phyloP scores from a whole-genome alignment of 1,140 invertebrate genomes.

The Leguminivora glycinivorella region DNA sequence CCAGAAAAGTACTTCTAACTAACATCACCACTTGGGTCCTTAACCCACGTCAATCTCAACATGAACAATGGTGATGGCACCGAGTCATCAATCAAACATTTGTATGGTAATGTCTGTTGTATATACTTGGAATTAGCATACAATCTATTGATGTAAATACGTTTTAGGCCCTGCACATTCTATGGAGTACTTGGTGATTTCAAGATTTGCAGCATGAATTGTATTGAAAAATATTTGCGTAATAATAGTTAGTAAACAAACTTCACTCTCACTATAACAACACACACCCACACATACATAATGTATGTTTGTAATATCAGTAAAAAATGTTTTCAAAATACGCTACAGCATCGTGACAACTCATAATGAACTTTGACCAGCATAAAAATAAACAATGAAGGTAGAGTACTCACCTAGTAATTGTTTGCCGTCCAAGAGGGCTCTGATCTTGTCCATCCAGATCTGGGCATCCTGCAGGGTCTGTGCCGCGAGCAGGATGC shows the following conservation, averaged over 20 bases:
- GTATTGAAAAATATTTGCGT: too few relatives aligned
- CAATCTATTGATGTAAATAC: conserved; percentile 4
- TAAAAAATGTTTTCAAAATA: background rate
- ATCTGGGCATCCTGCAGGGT: conserved; percentile 58
- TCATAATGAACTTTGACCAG: conserved; percentile 35
- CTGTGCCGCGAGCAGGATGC: conserved; percentile 60
- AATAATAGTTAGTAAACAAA: too few relatives aligned
- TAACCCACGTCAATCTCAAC: background rate
- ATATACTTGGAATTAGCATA: conserved; percentile 18
- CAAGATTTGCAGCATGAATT: background rate
- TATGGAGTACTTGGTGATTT: background rate
- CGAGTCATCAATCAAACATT: background rate
- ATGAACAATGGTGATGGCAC: conserved; percentile 7
- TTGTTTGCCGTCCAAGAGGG: conserved; percentile 56
- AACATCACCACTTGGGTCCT: background rate
- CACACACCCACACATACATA: background rate
- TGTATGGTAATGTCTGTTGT: conserved; percentile 12
- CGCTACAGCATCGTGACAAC: background rate
- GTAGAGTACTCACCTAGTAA: conserved; percentile 59
- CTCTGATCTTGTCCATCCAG: conserved; percentile 71
- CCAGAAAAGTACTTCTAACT: background rate
- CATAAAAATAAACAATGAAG: conserved; percentile 42
- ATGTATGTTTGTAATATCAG: background rate
- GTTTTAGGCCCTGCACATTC: conserved; percentile 1
- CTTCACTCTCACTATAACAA: too few relatives aligned